These are phyloP conservation scores for Drosophila triauraria DNA, from an alignment of 1,140 invertebrate genomes.

Conservation along the genomic window DNA sequence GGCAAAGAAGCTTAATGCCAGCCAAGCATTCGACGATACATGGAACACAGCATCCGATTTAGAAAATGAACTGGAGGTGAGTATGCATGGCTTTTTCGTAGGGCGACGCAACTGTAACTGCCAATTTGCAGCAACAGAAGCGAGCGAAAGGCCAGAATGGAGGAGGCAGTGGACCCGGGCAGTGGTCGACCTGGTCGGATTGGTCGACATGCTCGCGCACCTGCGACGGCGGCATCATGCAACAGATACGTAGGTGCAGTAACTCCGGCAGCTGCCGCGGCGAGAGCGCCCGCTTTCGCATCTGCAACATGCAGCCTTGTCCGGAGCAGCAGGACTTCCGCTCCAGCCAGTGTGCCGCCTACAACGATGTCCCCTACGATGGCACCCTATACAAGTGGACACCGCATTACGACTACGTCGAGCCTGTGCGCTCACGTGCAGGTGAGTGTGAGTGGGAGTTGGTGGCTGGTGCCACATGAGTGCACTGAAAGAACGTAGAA, in stretches of 20 bases:
- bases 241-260: constrained; percentile 92
- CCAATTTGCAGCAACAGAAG: constrained; percentile 78
- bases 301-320: constrained; percentile 94
- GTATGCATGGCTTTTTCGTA: constrained; percentile 22
- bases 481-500: constrained; percentile 5
- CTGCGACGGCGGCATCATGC: constrained; percentile 94
- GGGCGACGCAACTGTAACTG: constrained; percentile 14
- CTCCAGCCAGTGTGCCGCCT: constrained; percentile 92
- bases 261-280: constrained; percentile 91
- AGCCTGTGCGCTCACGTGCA: constrained; percentile 94
- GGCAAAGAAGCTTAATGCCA: constrained; percentile 81
- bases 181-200: constrained; percentile 89
- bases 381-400: constrained; percentile 93
- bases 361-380: constrained; percentile 92
- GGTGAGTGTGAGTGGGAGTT: constrained; percentile 71
- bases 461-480: neutral
- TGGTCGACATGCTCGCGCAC: constrained; percentile 90
- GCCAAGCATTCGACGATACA: constrained; percentile 82
- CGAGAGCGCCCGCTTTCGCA: constrained; percentile 93
- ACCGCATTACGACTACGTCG: constrained; percentile 93
- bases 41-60: constrained; percentile 83
- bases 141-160: constrained; percentile 54
- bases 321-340: constrained; percentile 90
- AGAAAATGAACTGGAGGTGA: constrained; percentile 84
- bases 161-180: constrained; percentile 64